Percentiles rank a stretch among this genome's conserved stretches.
Evolutionary conservation across 2,113 vertebrate genomes (phyloP).

Genomic region (Carollia perspicillata): DNA sequence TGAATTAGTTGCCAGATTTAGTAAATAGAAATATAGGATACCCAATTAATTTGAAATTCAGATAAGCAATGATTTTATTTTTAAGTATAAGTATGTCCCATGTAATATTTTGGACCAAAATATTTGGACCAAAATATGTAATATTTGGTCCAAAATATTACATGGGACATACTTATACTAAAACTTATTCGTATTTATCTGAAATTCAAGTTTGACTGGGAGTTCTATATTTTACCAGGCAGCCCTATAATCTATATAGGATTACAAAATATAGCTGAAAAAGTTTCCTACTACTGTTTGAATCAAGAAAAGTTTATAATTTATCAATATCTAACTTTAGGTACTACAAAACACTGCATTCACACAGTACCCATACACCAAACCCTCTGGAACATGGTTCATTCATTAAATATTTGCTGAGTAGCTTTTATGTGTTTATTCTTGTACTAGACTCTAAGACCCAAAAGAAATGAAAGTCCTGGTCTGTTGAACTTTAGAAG

Average conservation of each 20-base stretch:
- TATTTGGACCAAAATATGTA: too few relatives aligned
- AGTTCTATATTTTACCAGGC: background rate
- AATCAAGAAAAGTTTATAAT: background rate
- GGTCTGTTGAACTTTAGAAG: background rate
- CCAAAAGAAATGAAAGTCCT: background rate
- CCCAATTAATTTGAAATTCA: background rate
- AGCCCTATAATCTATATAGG: background rate
- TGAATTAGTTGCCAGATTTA: constrained; percentile 9
- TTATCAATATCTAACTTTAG: constrained; percentile 16
- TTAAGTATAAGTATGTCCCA: background rate
- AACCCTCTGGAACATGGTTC: constrained; percentile 41
- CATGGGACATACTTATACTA: background rate
- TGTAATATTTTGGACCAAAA: background rate
- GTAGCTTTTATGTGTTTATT: constrained; percentile 18
- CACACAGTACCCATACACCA: background rate
- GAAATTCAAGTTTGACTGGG: constrained; percentile 3
- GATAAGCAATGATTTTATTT: background rate
- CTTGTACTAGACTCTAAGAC: background rate
- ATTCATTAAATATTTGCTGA: constrained; percentile 42
- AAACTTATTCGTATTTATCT: background rate
- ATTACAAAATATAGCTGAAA: background rate
- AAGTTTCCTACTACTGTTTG: background rate
- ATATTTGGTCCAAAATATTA: too few relatives aligned
- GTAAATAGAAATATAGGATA: background rate
- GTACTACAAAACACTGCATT: background rate